Percentiles rank a stretch among this genome's conserved stretches.
phyloP scores from a whole-genome alignment of 2,113 vertebrate species.

The Stomatorhinus ivindoensis region DNA sequence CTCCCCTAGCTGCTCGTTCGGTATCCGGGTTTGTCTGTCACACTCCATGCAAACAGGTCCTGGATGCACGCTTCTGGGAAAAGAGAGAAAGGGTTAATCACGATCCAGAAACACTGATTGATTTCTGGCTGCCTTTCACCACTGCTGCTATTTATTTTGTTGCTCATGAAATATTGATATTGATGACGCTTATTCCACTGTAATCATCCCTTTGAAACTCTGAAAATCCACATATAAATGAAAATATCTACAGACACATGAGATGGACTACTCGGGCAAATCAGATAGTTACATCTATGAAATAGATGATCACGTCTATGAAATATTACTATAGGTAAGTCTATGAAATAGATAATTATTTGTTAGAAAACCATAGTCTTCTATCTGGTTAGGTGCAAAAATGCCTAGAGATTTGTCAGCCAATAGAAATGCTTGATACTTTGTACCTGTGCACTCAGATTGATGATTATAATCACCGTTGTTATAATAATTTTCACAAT shows the following conservation, averaged over 20 bases:
- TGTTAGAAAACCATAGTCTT: not conserved
- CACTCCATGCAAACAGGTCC: not conserved
- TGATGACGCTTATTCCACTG: not conserved
- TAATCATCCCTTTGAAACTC: not conserved
- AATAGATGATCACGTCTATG: not conserved
- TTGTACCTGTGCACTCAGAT: not conserved
- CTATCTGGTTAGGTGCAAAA: not conserved
- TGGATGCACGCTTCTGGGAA: not conserved
- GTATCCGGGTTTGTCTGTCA: not conserved
- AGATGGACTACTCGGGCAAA: not conserved
- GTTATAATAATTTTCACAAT: not conserved
- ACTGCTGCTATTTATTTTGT: not conserved
- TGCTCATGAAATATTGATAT: not conserved
- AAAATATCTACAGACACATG: not conserved
- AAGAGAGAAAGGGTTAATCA: not conserved
- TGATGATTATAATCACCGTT: not conserved
- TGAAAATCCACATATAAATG: not conserved
- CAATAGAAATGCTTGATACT: not conserved
- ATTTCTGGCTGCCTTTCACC: not conserved
- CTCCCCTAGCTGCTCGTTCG: not conserved
- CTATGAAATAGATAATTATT: not conserved
- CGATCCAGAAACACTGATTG: not conserved
- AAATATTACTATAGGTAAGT: not conserved
- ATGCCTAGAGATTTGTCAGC: not conserved
- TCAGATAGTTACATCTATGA: not conserved